These are phyloP conservation scores for Himalopsyche kuldschensis DNA, from an alignment of 2,888 invertebrate genomes.

Conservation along the genomic window DNA sequence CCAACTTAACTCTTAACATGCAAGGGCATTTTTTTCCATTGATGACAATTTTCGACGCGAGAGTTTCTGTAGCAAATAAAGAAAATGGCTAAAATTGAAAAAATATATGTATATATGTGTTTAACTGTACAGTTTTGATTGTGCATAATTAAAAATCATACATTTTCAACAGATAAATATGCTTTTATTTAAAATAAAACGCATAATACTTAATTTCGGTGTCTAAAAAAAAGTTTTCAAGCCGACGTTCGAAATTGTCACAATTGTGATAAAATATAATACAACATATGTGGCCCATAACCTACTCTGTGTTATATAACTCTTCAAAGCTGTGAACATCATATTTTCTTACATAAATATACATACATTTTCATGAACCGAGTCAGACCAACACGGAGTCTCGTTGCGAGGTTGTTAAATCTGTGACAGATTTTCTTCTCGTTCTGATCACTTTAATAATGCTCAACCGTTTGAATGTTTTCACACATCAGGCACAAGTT, in stretches of 20 bases:
- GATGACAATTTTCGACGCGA: conserved; percentile 3
- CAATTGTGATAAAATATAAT: conserved; percentile 5
- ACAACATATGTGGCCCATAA: conserved; percentile 7
- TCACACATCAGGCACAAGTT: conserved; percentile 28
- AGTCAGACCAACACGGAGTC: conserved; percentile 3
- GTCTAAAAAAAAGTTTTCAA: not conserved
- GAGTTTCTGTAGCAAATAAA: not conserved
- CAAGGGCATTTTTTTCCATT: conserved; percentile 14
- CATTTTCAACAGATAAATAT: not conserved
- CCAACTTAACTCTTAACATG: conserved; percentile 32
- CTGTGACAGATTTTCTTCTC: not conserved
- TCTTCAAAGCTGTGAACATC: conserved; percentile 9
- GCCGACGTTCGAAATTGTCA: conserved; percentile 1
- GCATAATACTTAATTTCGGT: not conserved
- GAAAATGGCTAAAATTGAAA: not conserved
- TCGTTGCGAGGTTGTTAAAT: conserved; percentile 4
- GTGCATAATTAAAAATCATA: not conserved
- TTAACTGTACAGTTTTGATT: not conserved
- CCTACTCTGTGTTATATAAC: conserved; percentile 7
- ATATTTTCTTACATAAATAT: conserved; percentile 6
- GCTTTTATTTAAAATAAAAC: not conserved
- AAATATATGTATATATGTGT: not conserved
- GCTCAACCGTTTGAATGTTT: not conserved
- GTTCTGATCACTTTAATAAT: not conserved
- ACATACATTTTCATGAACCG: conserved; percentile 1